Base-by-base conservation (phyloP, 2,888 invertebrate species). In the Thereva unica region DNA sequence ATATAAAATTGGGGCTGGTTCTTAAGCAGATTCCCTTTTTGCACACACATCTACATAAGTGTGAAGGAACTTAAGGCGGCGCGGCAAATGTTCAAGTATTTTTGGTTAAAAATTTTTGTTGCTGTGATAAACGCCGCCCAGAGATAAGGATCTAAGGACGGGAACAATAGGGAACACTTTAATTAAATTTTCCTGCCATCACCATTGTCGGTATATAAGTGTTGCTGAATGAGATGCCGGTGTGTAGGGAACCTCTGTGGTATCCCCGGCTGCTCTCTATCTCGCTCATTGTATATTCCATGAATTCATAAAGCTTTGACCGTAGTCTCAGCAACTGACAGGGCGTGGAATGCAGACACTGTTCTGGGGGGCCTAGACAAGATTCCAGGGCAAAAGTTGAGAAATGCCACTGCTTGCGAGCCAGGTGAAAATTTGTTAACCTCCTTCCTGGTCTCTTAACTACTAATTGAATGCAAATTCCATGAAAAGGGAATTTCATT, bases 391-490 rank as follows among this genome's bases (percentile, higher is more conserved):
- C 38, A 45, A 9, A 55, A 37, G 38, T 42, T 23, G 49, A 35
- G 59, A 37, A 59, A 23, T 23, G 23, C 23, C 23, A 23, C 23
- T 23, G 23, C 49, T 59, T 59, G 10, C 37, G 5, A 12, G 49
- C 49, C 38, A 59, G 59, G 59, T 59, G 59, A 59, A 37, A 59
- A 47, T 59, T 59, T 59, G 59, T 59, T 59, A 49, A 37, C 7
- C 45, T 10, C 47, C 34, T 59, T 59, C 38, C 45, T 23, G 41
- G 34, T 49, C 10, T 49, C 38, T 49, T 59, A 52, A 52, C 12
- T 50, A 52, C 63, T 50, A 63, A 63, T 63, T 63, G 50, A 63
- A 63, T 63, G 63, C 63, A 63, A 63, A 63, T 63, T 63, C 40
- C 42, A 50, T 63, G 41, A 63, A 52, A 63, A 52, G 42, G 23